Percentiles rank a stretch among this genome's conserved stretches.
Evolutionary conservation across 2,888 invertebrate species (phyloP).

Genomic region (Artemia sinica): DNA sequence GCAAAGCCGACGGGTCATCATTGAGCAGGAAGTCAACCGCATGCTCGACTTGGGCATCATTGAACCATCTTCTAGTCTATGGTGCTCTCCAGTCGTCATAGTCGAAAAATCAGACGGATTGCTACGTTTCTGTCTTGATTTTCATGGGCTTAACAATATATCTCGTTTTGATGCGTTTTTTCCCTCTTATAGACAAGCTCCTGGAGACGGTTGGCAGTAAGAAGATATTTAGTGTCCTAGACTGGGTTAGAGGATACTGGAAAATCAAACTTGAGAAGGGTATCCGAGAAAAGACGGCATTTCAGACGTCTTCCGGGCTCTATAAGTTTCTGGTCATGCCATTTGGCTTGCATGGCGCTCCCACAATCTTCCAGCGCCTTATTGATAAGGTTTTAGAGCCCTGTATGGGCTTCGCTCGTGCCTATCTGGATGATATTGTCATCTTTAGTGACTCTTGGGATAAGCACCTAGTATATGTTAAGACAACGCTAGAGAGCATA

Average conservation of each 20-base stretch:
- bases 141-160: too few species aligned
- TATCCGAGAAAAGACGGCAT: conserved; percentile 29
- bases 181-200: too few species aligned
- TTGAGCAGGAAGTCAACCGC: too few species aligned
- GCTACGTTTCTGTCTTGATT: too few species aligned
- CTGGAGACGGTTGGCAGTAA: too few species aligned
- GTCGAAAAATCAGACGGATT: too few species aligned
- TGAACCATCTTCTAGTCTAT: too few species aligned
- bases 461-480: conserved; percentile 10
- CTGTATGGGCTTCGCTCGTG: neutral
- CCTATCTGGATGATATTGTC: neutral
- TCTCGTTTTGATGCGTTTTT: too few species aligned
- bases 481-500: neutral
- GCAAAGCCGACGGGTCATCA: too few species aligned
- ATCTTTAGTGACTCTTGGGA: conserved; percentile 7
- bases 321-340: conserved; percentile 31
- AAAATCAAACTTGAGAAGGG: conserved; percentile 29
- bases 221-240: too few species aligned
- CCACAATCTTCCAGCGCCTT: conserved; percentile 29
- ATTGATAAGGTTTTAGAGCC: conserved; percentile 27
- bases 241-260: conserved; percentile 25
- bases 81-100: too few species aligned
- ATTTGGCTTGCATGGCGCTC: conserved; percentile 27
- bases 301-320: conserved; percentile 31
- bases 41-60: too few species aligned